Evolutionary conservation across 2,113 vertebrate species (phyloP), one percentile per base, ranked within the genome.

Genomic region (Apaloderma vittatum): DNA sequence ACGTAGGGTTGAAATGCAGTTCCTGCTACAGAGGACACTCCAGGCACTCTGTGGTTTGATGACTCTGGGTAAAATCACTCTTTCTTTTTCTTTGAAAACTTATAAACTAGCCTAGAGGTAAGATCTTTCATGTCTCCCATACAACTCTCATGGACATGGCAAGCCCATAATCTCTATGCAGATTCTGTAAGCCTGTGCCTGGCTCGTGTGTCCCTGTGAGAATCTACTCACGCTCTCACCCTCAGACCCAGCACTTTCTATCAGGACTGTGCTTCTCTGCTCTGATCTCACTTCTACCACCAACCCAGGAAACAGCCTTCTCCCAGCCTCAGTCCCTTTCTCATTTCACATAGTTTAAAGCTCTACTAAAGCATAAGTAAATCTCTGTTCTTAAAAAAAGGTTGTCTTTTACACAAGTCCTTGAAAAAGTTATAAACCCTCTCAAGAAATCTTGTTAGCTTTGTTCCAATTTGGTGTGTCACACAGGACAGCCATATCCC

Each of bases 121-220:
- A 48, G 55, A 73, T 27, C 18, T 72, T 88, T 88, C 32, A 23
- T 16, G 26, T 9, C 1, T 58, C 4, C 22, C 32, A 4, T 48
- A 49, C 37, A 55, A 8, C 12, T 52, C 8, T 51, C 22, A 66
- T 6, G 12, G 29, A 12, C 22, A 5, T 18, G 11, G 8, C 23
- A 81, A 63, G 29, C 7, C 24, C 45, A 20, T 46, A 11, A 12
- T 15, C n/a, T 45, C n/a, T 78, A 2, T 3, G 14, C 12, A 40
- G 37, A 5, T 72, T 74, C 37, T 66, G 14, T 4, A 45, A 2
- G 11, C 27, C 26, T 0, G 0, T 66, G 54, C 5, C 24, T 18
- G 88, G 29, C 17, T 75, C 15, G 65, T 73, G 15, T 18, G 70
- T 37, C 22, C 23, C 10, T 26, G 18, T 34, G 26, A 22, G 1